Conservation (phyloP, 2,797 vertebrate genomes). For the Chaenodraco wilsoni region DNA sequence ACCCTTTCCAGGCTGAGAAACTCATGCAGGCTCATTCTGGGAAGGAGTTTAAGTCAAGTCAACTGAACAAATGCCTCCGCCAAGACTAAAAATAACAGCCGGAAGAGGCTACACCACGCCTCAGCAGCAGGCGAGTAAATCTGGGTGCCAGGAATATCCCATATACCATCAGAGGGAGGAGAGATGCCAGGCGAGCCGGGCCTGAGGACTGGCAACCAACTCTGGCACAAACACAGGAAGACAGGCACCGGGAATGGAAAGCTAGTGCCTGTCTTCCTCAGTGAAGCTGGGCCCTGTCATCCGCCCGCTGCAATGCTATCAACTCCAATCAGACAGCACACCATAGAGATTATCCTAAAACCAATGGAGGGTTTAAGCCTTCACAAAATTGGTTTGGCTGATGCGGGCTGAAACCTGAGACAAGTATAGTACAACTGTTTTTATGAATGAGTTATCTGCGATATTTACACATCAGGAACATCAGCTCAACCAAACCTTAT, state of each 20-base stretch:
- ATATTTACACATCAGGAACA: conserved; percentile 6
- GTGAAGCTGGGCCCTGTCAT: conserved; percentile 63
- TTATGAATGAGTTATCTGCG: conserved; percentile 38
- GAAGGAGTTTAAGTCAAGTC: conserved; percentile 41
- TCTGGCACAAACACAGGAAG: conserved; percentile 58
- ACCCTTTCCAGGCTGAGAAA: conserved; percentile 7
- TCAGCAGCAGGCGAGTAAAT: conserved; percentile 49
- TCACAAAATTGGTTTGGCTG: conserved; percentile 29
- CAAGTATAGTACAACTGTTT: conserved; percentile 17
- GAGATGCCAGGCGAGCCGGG: conserved; percentile 63
- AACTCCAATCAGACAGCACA: conserved; percentile 56
- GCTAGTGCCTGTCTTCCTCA: conserved; percentile 43
- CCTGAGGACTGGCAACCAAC: conserved; percentile 55
- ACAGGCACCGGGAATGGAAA: conserved; percentile 61
- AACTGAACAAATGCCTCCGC: conserved; percentile 46
- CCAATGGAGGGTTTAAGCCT: conserved; percentile 29
- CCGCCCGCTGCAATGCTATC: conserved; percentile 56
- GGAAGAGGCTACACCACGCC: conserved; percentile 62
- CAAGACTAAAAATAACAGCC: conserved; percentile 71
- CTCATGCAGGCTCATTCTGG: conserved; percentile 11
- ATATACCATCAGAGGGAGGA: conserved; percentile 43
- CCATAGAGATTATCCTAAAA: conserved; percentile 55
- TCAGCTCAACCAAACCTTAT: background rate
- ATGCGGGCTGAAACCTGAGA: conserved; percentile 34
- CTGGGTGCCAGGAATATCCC: conserved; percentile 72